Percentiles rank a stretch among this genome's conserved stretches.
phyloP scores from a whole-genome alignment of 2,113 vertebrate genomes.

The Anseranas semipalmata region DNA sequence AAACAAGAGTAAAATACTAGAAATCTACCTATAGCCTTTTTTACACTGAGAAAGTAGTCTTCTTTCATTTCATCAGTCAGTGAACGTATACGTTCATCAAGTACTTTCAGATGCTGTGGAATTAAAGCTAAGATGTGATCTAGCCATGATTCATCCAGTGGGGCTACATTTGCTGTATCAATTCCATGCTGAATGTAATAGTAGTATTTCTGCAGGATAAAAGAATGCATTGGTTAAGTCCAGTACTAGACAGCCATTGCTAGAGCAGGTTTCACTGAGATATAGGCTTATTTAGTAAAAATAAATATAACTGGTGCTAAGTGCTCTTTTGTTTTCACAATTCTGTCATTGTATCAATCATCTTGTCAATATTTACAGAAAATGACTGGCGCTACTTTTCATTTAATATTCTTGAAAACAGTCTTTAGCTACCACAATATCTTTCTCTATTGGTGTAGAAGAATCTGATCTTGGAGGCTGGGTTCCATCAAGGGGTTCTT shows the following conservation, averaged over 20 bases:
- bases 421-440: slow-evolving; percentile 73
- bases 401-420: not conserved
- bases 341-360: not conserved
- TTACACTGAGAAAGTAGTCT: slow-evolving; percentile 85
- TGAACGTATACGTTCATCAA: slow-evolving; percentile 49
- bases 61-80: slow-evolving; percentile 86
- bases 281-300: not conserved
- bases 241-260: not conserved
- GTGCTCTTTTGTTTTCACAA: not conserved
- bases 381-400: not conserved
- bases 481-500: slow-evolving; percentile 46
- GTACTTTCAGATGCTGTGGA: slow-evolving; percentile 76
- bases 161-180: slow-evolving; percentile 79
- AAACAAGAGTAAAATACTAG: not conserved
- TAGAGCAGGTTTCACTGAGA: not conserved
- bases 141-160: slow-evolving; percentile 84
- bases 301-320: not conserved
- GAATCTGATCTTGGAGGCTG: not conserved
- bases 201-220: slow-evolving; percentile 78
- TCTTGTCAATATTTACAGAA: not conserved
- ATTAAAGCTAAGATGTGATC: slow-evolving; percentile 78
- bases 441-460: slow-evolving; percentile 66
- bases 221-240: not conserved
- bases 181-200: slow-evolving; percentile 85
- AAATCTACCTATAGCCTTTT: slow-evolving; percentile 84